Base-by-base conservation (phyloP, 2,113 vertebrate genomes). In the Lanius collurio region DNA sequence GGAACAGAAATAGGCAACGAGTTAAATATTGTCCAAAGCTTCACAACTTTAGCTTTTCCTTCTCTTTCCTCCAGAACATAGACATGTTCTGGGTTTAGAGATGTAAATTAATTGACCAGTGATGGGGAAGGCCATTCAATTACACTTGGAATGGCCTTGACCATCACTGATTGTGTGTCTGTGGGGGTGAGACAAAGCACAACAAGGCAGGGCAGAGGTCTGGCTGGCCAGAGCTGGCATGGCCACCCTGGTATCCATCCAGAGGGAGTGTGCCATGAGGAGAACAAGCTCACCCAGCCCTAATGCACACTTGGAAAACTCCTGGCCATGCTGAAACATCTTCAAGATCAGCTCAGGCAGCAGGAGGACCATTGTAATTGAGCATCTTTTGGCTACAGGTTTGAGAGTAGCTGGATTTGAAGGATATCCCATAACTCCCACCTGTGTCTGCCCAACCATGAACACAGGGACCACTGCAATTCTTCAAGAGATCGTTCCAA, bases 371-470 rank as follows among this genome's bases (percentile, higher is more conserved):
- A 15, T 28, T 57, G 16, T 22, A 3, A 35, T 4, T 46, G 65
- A 33, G 12, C 69, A 11, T 18, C 14, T 82, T 65, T 70, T 74
- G 33, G 14, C 42, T 44, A 21, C 12, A 42, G 13, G 2, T 6
- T 76, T 56, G 26, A 3, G 7, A 47, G 12, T 2, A 44, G 9
- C 7, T n/a, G 67, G 10, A 3, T 78, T 84, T 80, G 41, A 56
- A 74, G n/a, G 21, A 6, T 15, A 42, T 73, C 49, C 49, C 21
- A 9, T 2, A n/a, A 10, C 2, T 80, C 20, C 33, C 0, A 0
- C 3, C 3, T 10, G 8, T 26, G 28, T 50, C 60, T 1, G 42
- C 5, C 13, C 52, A 27, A 0, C 7, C 30, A 11, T 9, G 17
- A 55, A 11, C 11, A 7, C 13, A 27, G 23, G 42, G 5, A 33